Conservation (phyloP, 2,113 vertebrate species). For the Clarias macrocephalus region DNA sequence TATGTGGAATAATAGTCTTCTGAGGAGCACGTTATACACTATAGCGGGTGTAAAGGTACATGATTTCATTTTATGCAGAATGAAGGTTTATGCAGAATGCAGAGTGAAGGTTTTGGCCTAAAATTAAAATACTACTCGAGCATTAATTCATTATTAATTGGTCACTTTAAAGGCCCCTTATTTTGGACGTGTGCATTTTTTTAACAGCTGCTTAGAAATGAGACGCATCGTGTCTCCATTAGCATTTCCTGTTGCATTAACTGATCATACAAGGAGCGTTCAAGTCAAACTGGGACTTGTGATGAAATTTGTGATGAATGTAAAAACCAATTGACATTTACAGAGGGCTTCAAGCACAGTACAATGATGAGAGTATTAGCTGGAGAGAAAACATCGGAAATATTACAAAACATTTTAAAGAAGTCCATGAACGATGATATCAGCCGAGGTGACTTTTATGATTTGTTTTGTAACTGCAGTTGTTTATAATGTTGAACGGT, state of each 20-base stretch:
- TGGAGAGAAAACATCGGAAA: too few species aligned
- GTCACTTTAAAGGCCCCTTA: background rate
- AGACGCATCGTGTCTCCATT: background rate
- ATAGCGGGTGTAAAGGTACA: background rate
- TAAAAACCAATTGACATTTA: too few species aligned
- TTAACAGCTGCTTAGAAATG: background rate
- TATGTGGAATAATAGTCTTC: background rate
- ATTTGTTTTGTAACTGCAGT: too few species aligned
- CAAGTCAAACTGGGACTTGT: too few species aligned
- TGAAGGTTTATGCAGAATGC: background rate
- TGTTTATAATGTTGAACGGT: too few species aligned
- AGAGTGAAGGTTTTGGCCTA: background rate
- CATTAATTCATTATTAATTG: background rate
- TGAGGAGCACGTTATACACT: background rate
- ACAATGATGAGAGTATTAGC: too few species aligned
- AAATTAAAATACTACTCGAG: background rate
- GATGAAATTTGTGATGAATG: too few species aligned
- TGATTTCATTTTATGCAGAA: background rate
- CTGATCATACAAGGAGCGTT: background rate
- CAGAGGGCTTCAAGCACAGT: too few species aligned
- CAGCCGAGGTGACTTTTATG: too few species aligned
- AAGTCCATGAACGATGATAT: too few species aligned
- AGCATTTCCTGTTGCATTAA: background rate
- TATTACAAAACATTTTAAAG: too few species aligned
- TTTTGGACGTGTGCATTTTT: background rate